phyloP scores from a whole-genome alignment of 2,888 invertebrate species.

The Adineta ricciae region DNA sequence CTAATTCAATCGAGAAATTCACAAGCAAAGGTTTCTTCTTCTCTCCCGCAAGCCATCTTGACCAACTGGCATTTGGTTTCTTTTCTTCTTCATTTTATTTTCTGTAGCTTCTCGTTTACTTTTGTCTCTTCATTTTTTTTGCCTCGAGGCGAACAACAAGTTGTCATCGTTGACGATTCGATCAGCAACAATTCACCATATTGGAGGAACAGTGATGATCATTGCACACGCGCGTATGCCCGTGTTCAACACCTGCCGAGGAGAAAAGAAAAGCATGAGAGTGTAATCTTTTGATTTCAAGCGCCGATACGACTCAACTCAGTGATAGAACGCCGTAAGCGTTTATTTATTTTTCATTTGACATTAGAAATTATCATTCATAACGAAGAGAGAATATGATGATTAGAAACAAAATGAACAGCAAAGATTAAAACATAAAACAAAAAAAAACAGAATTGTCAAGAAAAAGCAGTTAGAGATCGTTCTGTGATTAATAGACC shows the following conservation, averaged over 20 bases:
- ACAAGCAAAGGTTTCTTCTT: not conserved
- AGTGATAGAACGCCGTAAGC: not conserved
- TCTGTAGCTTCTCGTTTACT: not conserved
- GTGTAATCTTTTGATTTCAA: not conserved
- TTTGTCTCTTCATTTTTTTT: not conserved
- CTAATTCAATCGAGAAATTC: not conserved
- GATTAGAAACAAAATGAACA: not conserved
- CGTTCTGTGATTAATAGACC: not conserved
- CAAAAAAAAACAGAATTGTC: not conserved
- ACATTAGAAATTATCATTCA: not conserved
- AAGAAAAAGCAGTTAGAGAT: slow-evolving; percentile 4
- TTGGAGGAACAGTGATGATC: not conserved
- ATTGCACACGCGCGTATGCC: not conserved
- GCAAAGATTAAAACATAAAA: not conserved
- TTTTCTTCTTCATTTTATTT: not conserved
- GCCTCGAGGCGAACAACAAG: not conserved
- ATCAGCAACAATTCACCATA: slow-evolving; percentile 1
- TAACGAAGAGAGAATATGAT: not conserved
- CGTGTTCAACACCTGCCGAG: not conserved
- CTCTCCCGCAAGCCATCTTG: not conserved
- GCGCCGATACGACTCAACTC: not conserved
- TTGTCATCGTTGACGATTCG: not conserved
- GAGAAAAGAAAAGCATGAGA: not conserved
- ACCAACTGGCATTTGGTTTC: not conserved
- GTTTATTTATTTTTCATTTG: slow-evolving; percentile 11